A percentile compares a stretch with the other conserved stretches of the same genome.
Conservation (phyloP, 2,888 invertebrate species). For the Pharmacophagus antenor region DNA sequence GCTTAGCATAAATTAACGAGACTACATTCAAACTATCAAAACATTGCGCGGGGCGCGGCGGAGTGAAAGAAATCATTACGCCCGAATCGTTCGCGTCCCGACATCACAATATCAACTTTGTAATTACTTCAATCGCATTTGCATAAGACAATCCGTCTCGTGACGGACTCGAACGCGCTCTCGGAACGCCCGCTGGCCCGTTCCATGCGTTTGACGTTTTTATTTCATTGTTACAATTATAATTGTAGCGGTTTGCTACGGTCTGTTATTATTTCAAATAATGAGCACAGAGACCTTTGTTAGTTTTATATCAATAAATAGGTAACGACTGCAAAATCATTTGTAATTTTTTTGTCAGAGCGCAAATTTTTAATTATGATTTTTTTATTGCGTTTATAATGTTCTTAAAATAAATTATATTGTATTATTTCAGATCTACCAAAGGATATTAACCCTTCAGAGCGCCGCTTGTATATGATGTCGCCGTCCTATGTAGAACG, state of each 20-base stretch:
- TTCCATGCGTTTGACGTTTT: constrained; percentile 19
- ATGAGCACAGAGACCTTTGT: not conserved
- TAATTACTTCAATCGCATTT: constrained; percentile 41
- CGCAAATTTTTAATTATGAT: not conserved
- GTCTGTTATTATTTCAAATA: not conserved
- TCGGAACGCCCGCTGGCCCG: constrained; percentile 17
- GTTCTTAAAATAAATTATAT: no score
- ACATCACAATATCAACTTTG: constrained; percentile 53
- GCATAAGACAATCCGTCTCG: constrained; percentile 44
- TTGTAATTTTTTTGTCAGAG: not conserved
- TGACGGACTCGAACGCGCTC: constrained; percentile 34
- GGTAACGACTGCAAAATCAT: not conserved
- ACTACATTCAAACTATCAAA: constrained; percentile 61
- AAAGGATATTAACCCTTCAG: no score
- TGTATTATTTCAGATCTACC: no score
- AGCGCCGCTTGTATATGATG: no score
- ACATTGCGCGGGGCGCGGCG: constrained; percentile 44
- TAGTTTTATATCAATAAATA: not conserved
- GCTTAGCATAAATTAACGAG: constrained; percentile 56
- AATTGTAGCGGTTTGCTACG: not conserved
- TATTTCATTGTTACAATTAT: constrained; percentile 19
- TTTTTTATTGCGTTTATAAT: no score
- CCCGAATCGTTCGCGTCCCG: constrained; percentile 51
- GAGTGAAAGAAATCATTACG: constrained; percentile 53
- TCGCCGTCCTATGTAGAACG: no score